phyloP scores from a whole-genome alignment of 2,888 invertebrate species.

The Torymus tubicola region DNA sequence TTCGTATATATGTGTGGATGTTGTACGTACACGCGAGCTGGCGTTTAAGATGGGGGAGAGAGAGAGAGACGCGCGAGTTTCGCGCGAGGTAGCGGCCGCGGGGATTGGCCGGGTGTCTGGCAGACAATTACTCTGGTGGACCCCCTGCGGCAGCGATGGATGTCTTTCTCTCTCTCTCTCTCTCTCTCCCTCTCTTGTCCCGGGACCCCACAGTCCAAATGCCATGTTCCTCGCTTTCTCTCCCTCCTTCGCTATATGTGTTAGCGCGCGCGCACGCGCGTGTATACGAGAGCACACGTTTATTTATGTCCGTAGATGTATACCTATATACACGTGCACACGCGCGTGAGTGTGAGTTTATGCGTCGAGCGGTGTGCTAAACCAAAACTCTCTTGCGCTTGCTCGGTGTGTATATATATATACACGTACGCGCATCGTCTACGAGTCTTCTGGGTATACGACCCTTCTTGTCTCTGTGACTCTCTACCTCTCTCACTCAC shows the following conservation, averaged over 20 bases:
- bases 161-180: slow-evolving; percentile 68
- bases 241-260: background rate
- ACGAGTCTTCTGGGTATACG: no score
- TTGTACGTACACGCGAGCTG: no score
- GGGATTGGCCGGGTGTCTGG: slow-evolving; percentile 71
- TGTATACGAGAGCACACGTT: background rate
- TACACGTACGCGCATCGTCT: no score
- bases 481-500: no score
- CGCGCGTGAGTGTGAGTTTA: background rate
- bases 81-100: slow-evolving; percentile 54
- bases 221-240: slow-evolving; percentile 60
- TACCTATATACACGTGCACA: no score
- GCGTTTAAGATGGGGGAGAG: no score
- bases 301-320: background rate
- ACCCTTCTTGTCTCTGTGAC: no score
- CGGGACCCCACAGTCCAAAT: slow-evolving; percentile 64
- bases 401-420: no score
- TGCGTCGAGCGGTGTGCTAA: no score
- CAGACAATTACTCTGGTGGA: slow-evolving; percentile 74
- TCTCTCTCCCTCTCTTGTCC: slow-evolving; percentile 67
- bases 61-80: no score
- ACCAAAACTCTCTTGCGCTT: no score
- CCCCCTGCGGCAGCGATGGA: slow-evolving; percentile 75
- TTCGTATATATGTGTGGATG: no score
- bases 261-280: background rate